These are phyloP conservation scores for Psittacula derbiana DNA, from an alignment of 2,797 vertebrate species.

Conservation along the genomic window DNA sequence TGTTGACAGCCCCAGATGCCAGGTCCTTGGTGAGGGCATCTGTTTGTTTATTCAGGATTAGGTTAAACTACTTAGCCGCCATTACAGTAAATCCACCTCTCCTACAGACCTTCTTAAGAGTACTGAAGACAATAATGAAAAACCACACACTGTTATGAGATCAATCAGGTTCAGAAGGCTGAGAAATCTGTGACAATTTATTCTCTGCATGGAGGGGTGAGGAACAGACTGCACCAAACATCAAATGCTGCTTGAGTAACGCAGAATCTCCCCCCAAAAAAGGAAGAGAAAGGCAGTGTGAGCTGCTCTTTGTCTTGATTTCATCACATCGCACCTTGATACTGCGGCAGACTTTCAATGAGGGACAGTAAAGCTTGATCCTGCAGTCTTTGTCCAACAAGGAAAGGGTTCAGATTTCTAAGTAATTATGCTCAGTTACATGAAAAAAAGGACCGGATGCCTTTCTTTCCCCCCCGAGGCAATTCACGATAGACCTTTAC, in stretches of 20 bases:
- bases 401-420: not conserved
- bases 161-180: not conserved
- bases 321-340: not conserved
- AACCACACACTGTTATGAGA: not conserved
- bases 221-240: not conserved
- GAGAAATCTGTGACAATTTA: not conserved
- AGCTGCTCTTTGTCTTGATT: not conserved
- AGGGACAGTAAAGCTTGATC: not conserved
- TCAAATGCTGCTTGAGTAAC: not conserved
- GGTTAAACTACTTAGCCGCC: conserved; percentile 84
- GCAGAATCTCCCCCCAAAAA: not conserved
- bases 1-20: conserved; percentile 86
- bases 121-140: conserved; percentile 20
- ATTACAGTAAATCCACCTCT: conserved; percentile 59
- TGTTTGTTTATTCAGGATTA: conserved; percentile 86
- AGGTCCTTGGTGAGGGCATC: conserved; percentile 79
- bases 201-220: not conserved
- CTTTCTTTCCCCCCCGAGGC: not conserved
- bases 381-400: not conserved
- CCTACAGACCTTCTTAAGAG: conserved; percentile 30
- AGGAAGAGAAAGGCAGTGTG: not conserved
- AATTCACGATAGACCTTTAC: not conserved
- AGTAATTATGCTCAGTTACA: not conserved
- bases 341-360: not conserved
- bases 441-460: not conserved